phyloP scores from a whole-genome alignment of 1,140 invertebrate genomes.

The Pemphigus obesinymphae region DNA sequence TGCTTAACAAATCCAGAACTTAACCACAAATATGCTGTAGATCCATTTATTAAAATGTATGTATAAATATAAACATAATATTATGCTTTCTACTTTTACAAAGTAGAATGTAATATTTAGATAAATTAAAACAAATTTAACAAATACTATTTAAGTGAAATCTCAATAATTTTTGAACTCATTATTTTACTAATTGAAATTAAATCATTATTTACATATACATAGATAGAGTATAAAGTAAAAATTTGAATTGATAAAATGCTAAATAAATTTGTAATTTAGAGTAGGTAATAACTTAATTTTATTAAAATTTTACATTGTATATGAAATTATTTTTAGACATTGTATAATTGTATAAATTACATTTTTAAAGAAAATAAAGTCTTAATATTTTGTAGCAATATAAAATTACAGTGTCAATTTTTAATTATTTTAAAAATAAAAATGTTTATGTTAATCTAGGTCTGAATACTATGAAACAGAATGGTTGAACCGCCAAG shows the following conservation, averaged over 20 bases:
- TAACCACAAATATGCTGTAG: slow-evolving; percentile 14
- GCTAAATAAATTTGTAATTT: too few species aligned
- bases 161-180: neutral
- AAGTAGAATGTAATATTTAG: neutral
- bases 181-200: neutral
- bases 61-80: slow-evolving; percentile 4
- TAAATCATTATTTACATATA: neutral
- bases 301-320: too few species aligned
- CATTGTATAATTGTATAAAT: neutral
- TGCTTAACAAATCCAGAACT: neutral
- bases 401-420: too few species aligned
- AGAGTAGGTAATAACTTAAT: too few species aligned
- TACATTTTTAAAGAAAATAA: neutral
- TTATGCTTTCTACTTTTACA: neutral
- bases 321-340: neutral
- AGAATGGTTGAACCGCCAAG: slow-evolving; percentile 70
- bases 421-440: neutral
- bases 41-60: slow-evolving; percentile 35
- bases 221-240: neutral
- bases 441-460: neutral
- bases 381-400: too few species aligned
- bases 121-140: neutral
- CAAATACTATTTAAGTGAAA: too few species aligned
- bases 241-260: too few species aligned
- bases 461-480: slow-evolving; percentile 42